phyloP scores from a whole-genome alignment of 2,888 invertebrate species.

The Rhyacophila evoluta region DNA sequence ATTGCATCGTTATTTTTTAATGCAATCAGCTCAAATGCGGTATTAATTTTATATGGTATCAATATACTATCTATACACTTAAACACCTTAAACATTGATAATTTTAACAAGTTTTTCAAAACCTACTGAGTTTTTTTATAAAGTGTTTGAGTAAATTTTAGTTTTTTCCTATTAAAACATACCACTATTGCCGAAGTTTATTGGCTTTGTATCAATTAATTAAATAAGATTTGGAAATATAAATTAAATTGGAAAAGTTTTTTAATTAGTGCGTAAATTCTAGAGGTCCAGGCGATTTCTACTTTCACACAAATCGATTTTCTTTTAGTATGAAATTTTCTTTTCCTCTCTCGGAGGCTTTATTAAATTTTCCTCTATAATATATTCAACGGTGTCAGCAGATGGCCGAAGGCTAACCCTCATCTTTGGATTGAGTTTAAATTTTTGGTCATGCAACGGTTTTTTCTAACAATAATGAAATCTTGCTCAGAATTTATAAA shows the following conservation, averaged over 20 bases:
- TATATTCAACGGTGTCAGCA: slow-evolving; percentile 17
- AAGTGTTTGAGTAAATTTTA: no score
- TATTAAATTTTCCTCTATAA: slow-evolving; percentile 22
- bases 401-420: slow-evolving; percentile 20
- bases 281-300: background rate
- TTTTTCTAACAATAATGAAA: background rate
- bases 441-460: background rate
- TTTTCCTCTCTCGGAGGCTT: slow-evolving; percentile 11
- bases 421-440: slow-evolving; percentile 10
- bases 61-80: no score
- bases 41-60: no score
- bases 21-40: no score
- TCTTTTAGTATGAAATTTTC: slow-evolving; percentile 19
- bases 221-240: background rate
- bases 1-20: no score
- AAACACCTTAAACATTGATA: no score
- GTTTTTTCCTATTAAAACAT: no score
- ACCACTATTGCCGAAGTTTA: background rate
- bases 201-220: background rate
- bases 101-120: no score
- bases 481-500: background rate
- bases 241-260: slow-evolving; percentile 10
- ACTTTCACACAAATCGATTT: slow-evolving; percentile 3
- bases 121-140: no score
- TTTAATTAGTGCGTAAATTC: slow-evolving; percentile 9